Percentiles rank a stretch among this genome's conserved stretches.
Conservation (phyloP, 2,888 invertebrate species). For the Criorhina ranunculi region DNA sequence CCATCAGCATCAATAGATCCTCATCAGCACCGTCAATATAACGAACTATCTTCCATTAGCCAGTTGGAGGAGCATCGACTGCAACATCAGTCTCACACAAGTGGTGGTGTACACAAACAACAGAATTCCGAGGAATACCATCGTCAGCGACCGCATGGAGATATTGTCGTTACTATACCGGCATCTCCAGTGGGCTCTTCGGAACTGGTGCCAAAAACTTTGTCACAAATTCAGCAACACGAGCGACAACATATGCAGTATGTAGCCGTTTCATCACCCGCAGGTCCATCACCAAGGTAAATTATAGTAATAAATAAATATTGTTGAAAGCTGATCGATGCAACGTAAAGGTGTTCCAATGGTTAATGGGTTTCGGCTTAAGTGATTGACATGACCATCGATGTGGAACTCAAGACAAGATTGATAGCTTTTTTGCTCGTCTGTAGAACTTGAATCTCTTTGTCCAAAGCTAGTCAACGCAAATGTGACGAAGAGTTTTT, state of each 20-base stretch:
- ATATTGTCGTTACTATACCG: constrained; percentile 50
- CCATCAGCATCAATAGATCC: constrained; percentile 33
- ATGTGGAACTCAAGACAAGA: neutral
- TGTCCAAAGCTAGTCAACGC: too few species aligned
- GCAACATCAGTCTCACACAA: constrained; percentile 42
- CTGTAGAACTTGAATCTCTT: too few species aligned
- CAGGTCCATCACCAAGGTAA: constrained; percentile 54
- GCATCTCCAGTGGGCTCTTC: constrained; percentile 40
- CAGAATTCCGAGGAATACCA: constrained; percentile 53
- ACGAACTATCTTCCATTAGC: constrained; percentile 42
- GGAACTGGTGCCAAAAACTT: constrained; percentile 52
- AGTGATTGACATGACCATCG: constrained; percentile 33
- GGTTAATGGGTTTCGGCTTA: neutral
- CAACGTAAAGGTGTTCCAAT: constrained; percentile 2
- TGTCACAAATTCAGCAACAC: constrained; percentile 62
- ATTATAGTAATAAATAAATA: constrained; percentile 26
- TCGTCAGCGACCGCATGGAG: constrained; percentile 60
- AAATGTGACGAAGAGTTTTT: too few species aligned
- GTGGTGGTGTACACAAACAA: constrained; percentile 49
- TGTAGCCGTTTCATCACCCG: constrained; percentile 35
- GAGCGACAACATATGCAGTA: constrained; percentile 66
- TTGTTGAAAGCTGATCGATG: constrained; percentile 3
- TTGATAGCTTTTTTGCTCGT: neutral
- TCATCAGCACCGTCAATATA: constrained; percentile 60
- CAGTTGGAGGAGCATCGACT: constrained; percentile 54